Base-by-base conservation (phyloP, 2,888 invertebrate species). In the Sphaerophoria rueppellii region DNA sequence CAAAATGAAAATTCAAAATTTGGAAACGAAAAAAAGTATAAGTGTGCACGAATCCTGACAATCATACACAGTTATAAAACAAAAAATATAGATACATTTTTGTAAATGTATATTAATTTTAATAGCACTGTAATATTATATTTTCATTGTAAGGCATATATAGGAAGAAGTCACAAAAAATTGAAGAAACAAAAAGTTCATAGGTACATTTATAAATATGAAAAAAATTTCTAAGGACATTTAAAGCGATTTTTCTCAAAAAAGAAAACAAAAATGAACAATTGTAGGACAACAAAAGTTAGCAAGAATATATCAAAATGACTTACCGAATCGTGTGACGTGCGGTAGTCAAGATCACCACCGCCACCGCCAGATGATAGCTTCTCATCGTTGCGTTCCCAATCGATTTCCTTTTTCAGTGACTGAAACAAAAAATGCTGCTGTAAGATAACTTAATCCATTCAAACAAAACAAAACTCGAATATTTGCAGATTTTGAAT, bases 361-460 rank as follows among this genome's bases (percentile, higher is more conserved):
- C 88, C 88, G 87, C 91, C 90, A 95, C 96, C 89, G 87, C 89
- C 91, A 81, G 90, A 90, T 87, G 94, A 94, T 89, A 94, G 94
- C 92, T 96, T 96, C 76, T 96, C 96, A 89, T 96, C 97, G 89
- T 94, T 94, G 90, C 95, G 93, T 89, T 96, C 95, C 95, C 96
- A 97, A 91, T 96, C 97, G 89, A 96, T 95, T 94, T 97, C 97
- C 93, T 97, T 97, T 92, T 97, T 97, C 90, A 97, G 93, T 88
- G 96, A 97, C 97, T 97, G 94, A 73, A 88, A 88, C 14, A 86
- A 77, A 78, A 87, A 81, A 87, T 86, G 80, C 77, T 82, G 72
- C 80, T 78, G 80, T 87, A 82, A 86, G 86, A 87, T 78, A 67
- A 73, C 77, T 77, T 73, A 70, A 85, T 65, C 85, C 76, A 81